Conservation (phyloP, 2,797 vertebrate genomes). For the Leptoclinus maculatus region DNA sequence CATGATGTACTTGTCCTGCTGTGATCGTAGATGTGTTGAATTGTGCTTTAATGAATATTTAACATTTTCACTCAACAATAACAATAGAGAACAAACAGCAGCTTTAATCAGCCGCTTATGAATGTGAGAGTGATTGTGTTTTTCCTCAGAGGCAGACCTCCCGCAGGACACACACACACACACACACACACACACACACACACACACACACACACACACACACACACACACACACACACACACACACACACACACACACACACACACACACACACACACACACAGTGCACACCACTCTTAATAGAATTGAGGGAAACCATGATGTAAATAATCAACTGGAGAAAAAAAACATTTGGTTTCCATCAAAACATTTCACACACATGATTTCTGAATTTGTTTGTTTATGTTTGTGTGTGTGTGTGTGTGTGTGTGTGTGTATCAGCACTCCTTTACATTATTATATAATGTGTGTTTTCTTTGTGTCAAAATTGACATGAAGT, state of each 20-base stretch:
- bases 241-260: constrained; percentile 18
- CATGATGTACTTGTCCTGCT: constrained; percentile 3
- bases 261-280: constrained; percentile 18
- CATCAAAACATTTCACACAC: constrained; percentile 41
- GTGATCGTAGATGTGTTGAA: neutral
- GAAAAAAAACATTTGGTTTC: constrained; percentile 26
- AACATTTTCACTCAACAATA: constrained; percentile 20
- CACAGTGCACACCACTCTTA: constrained; percentile 12
- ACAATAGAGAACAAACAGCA: constrained; percentile 13
- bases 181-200: constrained; percentile 19
- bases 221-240: constrained; percentile 17
- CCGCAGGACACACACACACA: constrained; percentile 33
- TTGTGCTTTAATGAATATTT: constrained; percentile 40
- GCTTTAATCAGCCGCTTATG: constrained; percentile 48
- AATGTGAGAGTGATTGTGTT: constrained; percentile 52
- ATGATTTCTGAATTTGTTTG: constrained; percentile 36
- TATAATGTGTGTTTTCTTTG: neutral
- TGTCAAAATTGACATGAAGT: neutral
- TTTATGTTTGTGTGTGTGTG: neutral
- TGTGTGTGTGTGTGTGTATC: neutral
- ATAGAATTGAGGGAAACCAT: constrained; percentile 35
- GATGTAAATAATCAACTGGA: constrained; percentile 28
- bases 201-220: constrained; percentile 15
- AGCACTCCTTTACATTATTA: neutral
- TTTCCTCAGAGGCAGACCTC: constrained; percentile 49